Percentiles rank a stretch among this genome's conserved stretches.
Evolutionary conservation across 2,113 vertebrate species (phyloP).

Genomic region (Dicentrarchus labrax): DNA sequence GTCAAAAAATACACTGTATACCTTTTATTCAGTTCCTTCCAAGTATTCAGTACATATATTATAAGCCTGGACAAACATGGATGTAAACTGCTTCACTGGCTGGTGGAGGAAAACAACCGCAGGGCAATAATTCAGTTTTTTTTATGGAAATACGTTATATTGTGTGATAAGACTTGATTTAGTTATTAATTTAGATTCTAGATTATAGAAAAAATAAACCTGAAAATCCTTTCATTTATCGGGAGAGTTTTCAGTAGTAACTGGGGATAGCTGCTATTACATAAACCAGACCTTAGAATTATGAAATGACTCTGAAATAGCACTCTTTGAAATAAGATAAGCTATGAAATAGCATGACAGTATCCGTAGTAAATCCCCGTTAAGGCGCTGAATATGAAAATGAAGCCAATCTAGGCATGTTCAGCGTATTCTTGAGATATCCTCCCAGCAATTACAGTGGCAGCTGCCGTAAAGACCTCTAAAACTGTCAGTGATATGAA

Average conservation of each 20-base stretch:
- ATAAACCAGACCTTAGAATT: slow-evolving; percentile 4
- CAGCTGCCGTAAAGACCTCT: slow-evolving; percentile 16
- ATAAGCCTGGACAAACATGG: too few species aligned
- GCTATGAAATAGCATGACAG: not conserved
- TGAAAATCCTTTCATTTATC: slow-evolving; percentile 6
- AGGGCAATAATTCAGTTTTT: too few species aligned
- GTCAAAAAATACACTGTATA: too few species aligned
- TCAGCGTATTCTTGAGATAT: slow-evolving; percentile 28
- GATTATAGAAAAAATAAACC: not conserved
- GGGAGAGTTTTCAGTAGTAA: not conserved
- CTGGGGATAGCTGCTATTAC: not conserved
- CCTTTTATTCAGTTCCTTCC: too few species aligned
- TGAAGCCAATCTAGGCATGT: not conserved
- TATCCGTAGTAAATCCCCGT: slow-evolving; percentile 6
- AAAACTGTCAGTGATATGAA: slow-evolving; percentile 29
- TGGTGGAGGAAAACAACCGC: too few species aligned
- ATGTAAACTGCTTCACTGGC: too few species aligned
- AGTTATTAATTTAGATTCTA: too few species aligned
- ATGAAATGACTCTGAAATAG: slow-evolving; percentile 4
- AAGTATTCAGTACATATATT: too few species aligned
- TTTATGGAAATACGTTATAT: not conserved
- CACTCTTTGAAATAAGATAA: slow-evolving; percentile 31
- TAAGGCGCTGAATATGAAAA: not conserved
- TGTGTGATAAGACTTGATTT: not conserved
- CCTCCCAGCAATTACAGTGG: slow-evolving; percentile 21